Evolutionary conservation across 2,797 vertebrate species (phyloP).

Genomic region (Diplodus puntazzo): DNA sequence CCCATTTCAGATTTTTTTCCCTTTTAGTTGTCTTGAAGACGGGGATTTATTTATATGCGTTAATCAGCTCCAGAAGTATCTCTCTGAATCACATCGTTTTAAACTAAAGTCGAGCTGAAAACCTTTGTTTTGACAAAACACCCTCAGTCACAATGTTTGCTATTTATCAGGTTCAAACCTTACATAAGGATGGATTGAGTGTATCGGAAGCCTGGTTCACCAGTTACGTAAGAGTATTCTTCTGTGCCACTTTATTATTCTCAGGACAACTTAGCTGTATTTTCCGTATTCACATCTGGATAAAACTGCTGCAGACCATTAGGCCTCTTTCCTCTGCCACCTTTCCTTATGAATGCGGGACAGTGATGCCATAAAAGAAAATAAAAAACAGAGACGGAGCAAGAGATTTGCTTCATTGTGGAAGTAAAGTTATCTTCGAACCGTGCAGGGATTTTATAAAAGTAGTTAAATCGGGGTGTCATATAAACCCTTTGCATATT

Average conservation of each 20-base stretch:
- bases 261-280: conserved; percentile 41
- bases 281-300: conserved; percentile 57
- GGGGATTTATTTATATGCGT: background rate
- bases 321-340: conserved; percentile 27
- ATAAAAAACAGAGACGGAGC: background rate
- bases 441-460: background rate
- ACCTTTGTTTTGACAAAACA: background rate
- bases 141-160: background rate
- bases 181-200: background rate
- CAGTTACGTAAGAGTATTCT: conserved; percentile 48
- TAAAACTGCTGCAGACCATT: conserved; percentile 16
- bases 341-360: conserved; percentile 29
- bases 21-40: background rate
- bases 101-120: background rate
- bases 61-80: background rate
- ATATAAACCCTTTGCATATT: background rate
- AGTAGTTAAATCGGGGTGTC: background rate
- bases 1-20: background rate
- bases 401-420: background rate
- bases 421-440: background rate
- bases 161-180: background rate
- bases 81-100: too few relatives aligned
- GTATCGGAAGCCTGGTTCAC: conserved; percentile 13
- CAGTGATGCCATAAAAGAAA: conserved; percentile 12
- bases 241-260: conserved; percentile 32